Base-by-base conservation (phyloP, 2,113 vertebrate species). In the Proterorhinus semilunaris region DNA sequence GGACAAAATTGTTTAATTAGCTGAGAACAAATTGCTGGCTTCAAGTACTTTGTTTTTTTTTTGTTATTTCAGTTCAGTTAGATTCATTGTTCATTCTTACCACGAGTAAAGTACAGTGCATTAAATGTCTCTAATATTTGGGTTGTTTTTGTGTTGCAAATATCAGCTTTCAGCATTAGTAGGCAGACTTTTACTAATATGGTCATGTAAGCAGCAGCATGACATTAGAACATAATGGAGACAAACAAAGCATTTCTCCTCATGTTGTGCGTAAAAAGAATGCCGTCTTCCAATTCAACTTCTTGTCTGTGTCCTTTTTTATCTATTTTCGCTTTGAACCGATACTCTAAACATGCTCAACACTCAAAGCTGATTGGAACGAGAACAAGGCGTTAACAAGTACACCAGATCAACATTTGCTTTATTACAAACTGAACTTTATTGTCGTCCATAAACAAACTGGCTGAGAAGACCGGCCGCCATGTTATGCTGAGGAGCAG, bases 381-480 rank as follows among this genome's bases (percentile, higher is more conserved):
- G 54, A 42, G 7, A 42, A 58, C 54, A 36, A 57, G 54, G 3
- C 10, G 15, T 61, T 13, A 43, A 61, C 42, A 7, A 61, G 58
- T 9, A 16, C 10, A 44, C 58, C 42, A 4, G 52, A 10, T 36
- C 27, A 69, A 47, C 42, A 55, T 16, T 55, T 1, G 47, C 11
- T 74, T 57, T 36, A 66, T 36, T 44, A 27, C 55, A 72, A 45
- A 62, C 16, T 44, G 10, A 15, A 66, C 54, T 10, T 59, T 42
- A 58, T 21, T 58, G 49, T 44, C 50, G 62, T 13, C 27, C 57
- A 15, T n/a, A 16, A 66, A 49, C 58, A 17, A 43, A 17, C 48
- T 52, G 5, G 49, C 63, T 49, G 10, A 62, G 21, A 27, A 64
- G 4, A 7, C 21, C 10, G 53, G 17, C 36, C 10, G 53, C 53